phyloP scores from a whole-genome alignment of 2,888 invertebrate genomes.

The Galerucella calmariensis region DNA sequence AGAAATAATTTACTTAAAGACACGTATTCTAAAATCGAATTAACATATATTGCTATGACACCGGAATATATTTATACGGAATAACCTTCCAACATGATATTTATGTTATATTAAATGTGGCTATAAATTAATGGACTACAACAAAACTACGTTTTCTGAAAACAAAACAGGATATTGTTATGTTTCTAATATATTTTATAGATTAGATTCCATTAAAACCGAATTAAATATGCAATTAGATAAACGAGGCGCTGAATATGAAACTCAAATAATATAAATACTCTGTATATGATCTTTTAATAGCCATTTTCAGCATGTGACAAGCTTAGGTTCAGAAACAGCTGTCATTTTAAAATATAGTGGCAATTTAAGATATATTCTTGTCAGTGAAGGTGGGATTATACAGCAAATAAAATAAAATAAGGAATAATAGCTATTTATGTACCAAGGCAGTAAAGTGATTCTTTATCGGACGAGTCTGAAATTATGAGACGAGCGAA shows the following conservation, averaged over 20 bases:
- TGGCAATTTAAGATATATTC: too few species aligned
- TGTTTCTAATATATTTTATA: neutral
- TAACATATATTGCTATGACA: neutral
- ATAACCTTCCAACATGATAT: neutral
- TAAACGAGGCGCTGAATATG: neutral
- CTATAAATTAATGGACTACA: neutral
- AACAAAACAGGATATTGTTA: slow-evolving; percentile 3
- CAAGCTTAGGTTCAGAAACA: too few species aligned
- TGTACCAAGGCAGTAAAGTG: too few species aligned
- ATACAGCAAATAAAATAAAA: too few species aligned
- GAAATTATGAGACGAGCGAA: too few species aligned
- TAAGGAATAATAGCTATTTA: too few species aligned
- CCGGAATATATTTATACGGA: neutral
- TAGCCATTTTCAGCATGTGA: too few species aligned
- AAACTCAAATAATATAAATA: too few species aligned
- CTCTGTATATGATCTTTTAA: too few species aligned
- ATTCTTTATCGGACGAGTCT: too few species aligned
- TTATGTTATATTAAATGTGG: neutral
- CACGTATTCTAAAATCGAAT: neutral
- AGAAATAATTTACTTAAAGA: neutral
- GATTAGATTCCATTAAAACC: neutral
- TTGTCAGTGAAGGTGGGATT: too few species aligned
- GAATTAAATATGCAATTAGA: neutral
- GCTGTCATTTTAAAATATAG: too few species aligned
- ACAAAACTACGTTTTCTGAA: slow-evolving; percentile 1